Base-by-base conservation (phyloP, 2,888 invertebrate genomes). In the Cryptophagus acutangulus region DNA sequence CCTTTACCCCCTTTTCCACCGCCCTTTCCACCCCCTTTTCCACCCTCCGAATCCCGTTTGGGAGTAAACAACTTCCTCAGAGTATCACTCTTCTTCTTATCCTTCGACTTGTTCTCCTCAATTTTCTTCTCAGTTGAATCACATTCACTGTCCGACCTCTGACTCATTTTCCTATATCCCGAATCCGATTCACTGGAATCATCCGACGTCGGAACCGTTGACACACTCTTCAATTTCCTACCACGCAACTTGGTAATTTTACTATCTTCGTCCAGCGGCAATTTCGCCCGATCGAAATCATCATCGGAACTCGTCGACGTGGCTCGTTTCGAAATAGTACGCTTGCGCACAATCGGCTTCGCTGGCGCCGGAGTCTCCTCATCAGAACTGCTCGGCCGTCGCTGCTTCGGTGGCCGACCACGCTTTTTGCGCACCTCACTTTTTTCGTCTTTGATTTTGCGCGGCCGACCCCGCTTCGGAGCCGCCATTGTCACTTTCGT, bases 21-120 rank as follows among this genome's bases (percentile, higher is more conserved):
- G 3, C 82, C 82, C 55, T 82, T 83, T 0, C 82, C 82, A 13
- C 83, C 83, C 33, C 81, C 78, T 55, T 81, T 82, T 5, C 74
- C 75, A 2, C 81, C 81, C 44, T 77, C 78, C 33, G 77, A 76
- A 55, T 73, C 75, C n/a, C 76, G 71, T 43, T 69, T 67, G 8
- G 72, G 72, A 1, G 74, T 76, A 59, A 83, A 82, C 36, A 84
- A 68, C 57, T 80, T 81, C 28, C 79, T 71, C 38, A 84, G 63
- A 1, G 82, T 82, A 55, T 77, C 79, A 54, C 74, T 81, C 63
- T 84, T 84, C 66, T 83, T 84, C 58, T 83, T 83, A 62, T 84
- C 83, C 43, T 77, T 74, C 8, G 72, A 64, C 36, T 76, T 76
- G n/a, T 70, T 71, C 56, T 66, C 53, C 60, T 74, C 52, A 43